Percentiles rank a stretch among this genome's conserved stretches.
Conservation (phyloP, 23 tunicate species). For the Styela clava region DNA sequence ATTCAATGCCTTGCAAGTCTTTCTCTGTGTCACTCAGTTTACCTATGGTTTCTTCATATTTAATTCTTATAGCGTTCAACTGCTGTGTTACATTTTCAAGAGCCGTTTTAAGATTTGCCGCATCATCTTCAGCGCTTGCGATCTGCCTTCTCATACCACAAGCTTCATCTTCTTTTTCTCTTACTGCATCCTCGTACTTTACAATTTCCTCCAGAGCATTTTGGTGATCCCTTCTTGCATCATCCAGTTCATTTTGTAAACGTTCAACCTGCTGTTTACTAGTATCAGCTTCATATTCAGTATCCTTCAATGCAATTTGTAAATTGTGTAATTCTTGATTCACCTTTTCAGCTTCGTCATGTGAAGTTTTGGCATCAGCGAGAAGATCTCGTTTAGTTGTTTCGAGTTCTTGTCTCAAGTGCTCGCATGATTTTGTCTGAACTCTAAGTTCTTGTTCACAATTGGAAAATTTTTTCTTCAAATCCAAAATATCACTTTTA, state of each 20-base stretch:
- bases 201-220: constrained; percentile 63
- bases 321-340: constrained; percentile 34
- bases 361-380: constrained; percentile 24
- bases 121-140: constrained; percentile 50
- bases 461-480: constrained; percentile 56
- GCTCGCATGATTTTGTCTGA: constrained; percentile 62
- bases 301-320: constrained; percentile 33
- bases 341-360: constrained; percentile 44
- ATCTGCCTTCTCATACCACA: constrained; percentile 43
- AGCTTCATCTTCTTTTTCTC: constrained; percentile 53
- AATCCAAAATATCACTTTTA: constrained; percentile 34
- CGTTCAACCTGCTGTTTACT: constrained; percentile 38
- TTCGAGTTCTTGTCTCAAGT: constrained; percentile 61
- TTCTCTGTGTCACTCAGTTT: constrained; percentile 54
- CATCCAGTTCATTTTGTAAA: constrained; percentile 46
- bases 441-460: constrained; percentile 79
- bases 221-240: constrained; percentile 61
- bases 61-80: constrained; percentile 38
- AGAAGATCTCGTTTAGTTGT: constrained; percentile 23
- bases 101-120: constrained; percentile 32
- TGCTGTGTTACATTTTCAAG: constrained; percentile 46
- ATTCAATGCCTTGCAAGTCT: constrained; percentile 57
- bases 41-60: constrained; percentile 48
- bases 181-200: constrained; percentile 68
- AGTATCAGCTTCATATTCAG: constrained; percentile 37